Conservation (phyloP, 2,113 vertebrate genomes). For the Synodontis membranacea region DNA sequence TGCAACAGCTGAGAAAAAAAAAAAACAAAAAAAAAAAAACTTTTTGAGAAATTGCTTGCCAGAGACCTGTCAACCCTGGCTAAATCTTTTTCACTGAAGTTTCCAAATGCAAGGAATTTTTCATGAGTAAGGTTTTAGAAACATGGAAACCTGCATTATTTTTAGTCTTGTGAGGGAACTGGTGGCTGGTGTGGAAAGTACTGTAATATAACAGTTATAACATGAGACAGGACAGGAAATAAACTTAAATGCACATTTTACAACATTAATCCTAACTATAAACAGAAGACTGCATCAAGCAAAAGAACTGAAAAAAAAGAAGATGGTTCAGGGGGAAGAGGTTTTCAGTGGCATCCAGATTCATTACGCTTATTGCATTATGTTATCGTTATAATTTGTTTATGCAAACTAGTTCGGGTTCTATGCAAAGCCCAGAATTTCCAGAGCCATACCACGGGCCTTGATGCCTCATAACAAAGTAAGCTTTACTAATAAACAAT, state of each 20-base stretch:
- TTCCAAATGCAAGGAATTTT: not conserved
- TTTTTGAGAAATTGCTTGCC: not conserved
- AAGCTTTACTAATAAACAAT: conserved; percentile 33
- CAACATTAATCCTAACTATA: not conserved
- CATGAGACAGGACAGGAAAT: not conserved
- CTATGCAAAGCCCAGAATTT: not conserved
- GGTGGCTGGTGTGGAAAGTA: not conserved
- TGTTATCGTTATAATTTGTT: not conserved
- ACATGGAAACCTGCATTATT: not conserved
- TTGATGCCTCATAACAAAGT: conserved; percentile 6
- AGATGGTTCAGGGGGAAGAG: not conserved
- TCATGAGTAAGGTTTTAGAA: not conserved
- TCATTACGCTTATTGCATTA: not conserved
- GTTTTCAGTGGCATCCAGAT: not conserved
- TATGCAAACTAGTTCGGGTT: not conserved
- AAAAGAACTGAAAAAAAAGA: not conserved
- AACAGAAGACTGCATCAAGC: not conserved
- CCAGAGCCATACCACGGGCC: not conserved
- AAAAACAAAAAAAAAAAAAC: too few species aligned
- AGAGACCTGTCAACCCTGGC: not conserved
- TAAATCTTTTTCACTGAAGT: not conserved
- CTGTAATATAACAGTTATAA: not conserved
- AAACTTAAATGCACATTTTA: not conserved
- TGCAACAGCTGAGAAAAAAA: not conserved
- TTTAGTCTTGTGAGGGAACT: not conserved